Percentiles rank a stretch among this genome's conserved stretches.
Evolutionary conservation across 2,888 invertebrate species (phyloP).

Genomic region (Ryuthela nishihirai): DNA sequence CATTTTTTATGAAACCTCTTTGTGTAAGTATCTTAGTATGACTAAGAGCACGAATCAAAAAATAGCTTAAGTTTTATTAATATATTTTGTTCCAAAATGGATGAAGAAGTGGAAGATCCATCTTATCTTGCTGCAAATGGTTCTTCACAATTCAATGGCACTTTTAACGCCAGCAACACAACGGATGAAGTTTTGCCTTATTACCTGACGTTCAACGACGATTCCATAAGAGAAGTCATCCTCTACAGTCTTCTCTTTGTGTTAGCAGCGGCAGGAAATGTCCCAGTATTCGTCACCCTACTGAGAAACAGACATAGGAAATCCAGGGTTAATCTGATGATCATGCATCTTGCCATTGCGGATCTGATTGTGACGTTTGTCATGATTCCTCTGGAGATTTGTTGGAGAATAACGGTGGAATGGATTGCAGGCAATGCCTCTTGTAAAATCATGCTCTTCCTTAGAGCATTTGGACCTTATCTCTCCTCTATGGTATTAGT

Average conservation of each 20-base stretch:
- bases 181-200: too few species aligned
- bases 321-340: constrained; percentile 69
- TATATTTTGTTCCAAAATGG: too few species aligned
- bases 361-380: constrained; percentile 75
- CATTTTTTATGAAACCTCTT: too few species aligned
- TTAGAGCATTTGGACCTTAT: constrained; percentile 71
- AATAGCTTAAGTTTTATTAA: too few species aligned
- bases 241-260: constrained; percentile 67
- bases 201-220: too few species aligned
- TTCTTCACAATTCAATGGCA: too few species aligned
- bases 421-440: constrained; percentile 72
- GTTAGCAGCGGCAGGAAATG: constrained; percentile 80
- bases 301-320: constrained; percentile 62
- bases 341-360: constrained; percentile 71
- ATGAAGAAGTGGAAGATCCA: too few species aligned
- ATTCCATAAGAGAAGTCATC: too few species aligned
- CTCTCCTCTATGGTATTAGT: constrained; percentile 68
- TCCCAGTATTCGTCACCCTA: constrained; percentile 66
- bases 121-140: too few species aligned
- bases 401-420: constrained; percentile 67
- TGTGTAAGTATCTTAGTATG: too few species aligned
- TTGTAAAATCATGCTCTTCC: constrained; percentile 66
- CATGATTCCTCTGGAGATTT: constrained; percentile 61
- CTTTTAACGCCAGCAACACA: too few species aligned
- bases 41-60: too few species aligned